A percentile compares a stretch with the other conserved stretches of the same genome.
These are phyloP conservation scores for Notocelia uddmanniana DNA, from an alignment of 2,888 invertebrate genomes.

Conservation along the genomic window DNA sequence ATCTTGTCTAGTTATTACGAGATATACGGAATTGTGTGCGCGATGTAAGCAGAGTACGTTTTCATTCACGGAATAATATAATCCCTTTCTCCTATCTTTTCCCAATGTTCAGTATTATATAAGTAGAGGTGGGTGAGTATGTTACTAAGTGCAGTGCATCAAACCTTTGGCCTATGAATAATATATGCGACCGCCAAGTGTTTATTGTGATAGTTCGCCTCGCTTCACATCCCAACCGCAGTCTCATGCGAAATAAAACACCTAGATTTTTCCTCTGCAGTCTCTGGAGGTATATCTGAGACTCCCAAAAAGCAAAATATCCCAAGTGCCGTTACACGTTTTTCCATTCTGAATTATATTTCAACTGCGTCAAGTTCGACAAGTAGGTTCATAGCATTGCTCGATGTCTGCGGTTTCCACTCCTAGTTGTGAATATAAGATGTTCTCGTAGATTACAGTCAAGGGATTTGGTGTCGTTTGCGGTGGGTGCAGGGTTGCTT, in stretches of 20 bases:
- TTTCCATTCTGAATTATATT: conserved; percentile 70
- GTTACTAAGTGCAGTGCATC: conserved; percentile 53
- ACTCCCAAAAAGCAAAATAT: conserved; percentile 56
- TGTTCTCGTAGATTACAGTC: conserved; percentile 57
- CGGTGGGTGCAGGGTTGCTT: conserved; percentile 67
- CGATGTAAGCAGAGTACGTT: background rate
- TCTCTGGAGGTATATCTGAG: conserved; percentile 69
- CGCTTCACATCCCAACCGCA: conserved; percentile 70
- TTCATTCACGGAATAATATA: background rate
- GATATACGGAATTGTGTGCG: background rate
- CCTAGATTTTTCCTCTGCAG: conserved; percentile 81
- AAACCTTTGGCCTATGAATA: conserved; percentile 76
- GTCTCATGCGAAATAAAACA: conserved; percentile 81
- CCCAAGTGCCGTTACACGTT: conserved; percentile 57
- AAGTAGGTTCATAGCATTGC: conserved; percentile 60
- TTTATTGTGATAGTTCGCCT: conserved; percentile 79
- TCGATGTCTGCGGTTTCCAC: conserved; percentile 59
- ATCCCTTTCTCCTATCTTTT: background rate
- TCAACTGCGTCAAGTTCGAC: conserved; percentile 60
- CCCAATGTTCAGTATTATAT: background rate
- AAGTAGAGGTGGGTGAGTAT: background rate
- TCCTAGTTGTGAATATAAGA: conserved; percentile 63
- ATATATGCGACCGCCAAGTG: conserved; percentile 74
- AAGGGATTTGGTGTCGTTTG: conserved; percentile 66
- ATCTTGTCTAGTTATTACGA: background rate